Evolutionary conservation across 1,140 invertebrate genomes (phyloP).

Genomic region (Thalassaphorura encarpata): DNA sequence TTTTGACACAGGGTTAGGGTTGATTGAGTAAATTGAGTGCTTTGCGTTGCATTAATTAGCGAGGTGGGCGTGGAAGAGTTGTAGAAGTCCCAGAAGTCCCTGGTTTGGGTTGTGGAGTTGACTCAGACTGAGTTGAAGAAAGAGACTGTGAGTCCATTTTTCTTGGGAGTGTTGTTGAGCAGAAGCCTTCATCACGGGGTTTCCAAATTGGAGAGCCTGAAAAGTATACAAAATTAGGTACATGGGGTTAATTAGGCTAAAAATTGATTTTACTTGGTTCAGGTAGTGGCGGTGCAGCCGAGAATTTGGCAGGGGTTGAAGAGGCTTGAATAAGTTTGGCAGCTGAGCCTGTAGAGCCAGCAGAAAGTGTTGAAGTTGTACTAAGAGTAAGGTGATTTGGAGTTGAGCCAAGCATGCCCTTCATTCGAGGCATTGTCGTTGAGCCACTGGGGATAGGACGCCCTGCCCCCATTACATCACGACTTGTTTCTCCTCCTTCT

Average conservation of each 20-base stretch:
- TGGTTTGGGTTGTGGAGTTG: not conserved
- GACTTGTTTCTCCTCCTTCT: conserved; percentile 51
- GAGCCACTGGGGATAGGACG: conserved; percentile 47
- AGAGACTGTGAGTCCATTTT: conserved; percentile 24
- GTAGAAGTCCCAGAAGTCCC: not conserved
- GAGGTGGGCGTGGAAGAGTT: not conserved
- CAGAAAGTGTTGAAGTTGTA: conserved; percentile 82
- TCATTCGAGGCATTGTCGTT: conserved; percentile 36
- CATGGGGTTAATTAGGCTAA: not conserved
- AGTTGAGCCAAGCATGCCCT: conserved; percentile 61
- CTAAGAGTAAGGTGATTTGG: conserved; percentile 85
- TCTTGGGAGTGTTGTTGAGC: conserved; percentile 24
- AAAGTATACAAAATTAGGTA: conserved; percentile 18
- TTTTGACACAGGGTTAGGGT: too few relatives aligned
- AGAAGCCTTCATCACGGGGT: conserved; percentile 52
- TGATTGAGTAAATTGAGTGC: too few relatives aligned
- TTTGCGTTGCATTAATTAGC: too few relatives aligned
- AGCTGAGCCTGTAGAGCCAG: conserved; percentile 85
- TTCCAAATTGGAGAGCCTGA: conserved; percentile 80
- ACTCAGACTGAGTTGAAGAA: conserved; percentile 7
- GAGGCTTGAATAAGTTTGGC: conserved; percentile 86
- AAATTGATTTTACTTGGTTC: conserved; percentile 62
- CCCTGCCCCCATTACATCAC: conserved; percentile 69
- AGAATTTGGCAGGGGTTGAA: conserved; percentile 79
- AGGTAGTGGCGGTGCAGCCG: conserved; percentile 62